Evolutionary conservation across 2,888 invertebrate genomes (phyloP), one percentile per base, ranked within the genome.

Genomic region (Drosophila rellima): DNA sequence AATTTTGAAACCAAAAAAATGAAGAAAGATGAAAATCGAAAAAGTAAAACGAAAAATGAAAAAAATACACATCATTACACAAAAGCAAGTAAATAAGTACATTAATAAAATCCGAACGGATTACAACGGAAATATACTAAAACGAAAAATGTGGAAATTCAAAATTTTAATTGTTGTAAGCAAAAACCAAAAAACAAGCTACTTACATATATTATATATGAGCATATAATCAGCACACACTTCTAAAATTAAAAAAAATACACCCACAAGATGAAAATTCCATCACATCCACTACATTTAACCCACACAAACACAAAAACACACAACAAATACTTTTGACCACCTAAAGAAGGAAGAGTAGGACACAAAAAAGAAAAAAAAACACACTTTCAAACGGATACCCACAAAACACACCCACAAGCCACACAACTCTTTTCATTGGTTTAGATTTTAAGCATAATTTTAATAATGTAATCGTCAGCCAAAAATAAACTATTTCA

Each of bases 361-460:
- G 57, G 33, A 74, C 72, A 74, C 62, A n/a, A 72, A 71, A 23
- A 15, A n/a, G 39, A 1, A 20, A 13, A 51, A 8, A 33, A 39
- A 17, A 37, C 18, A 39, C 26, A 37, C 18, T 18, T 13, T 13
- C 10, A 33, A 55, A 55, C 47, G 8, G 10, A 44, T 10, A 66
- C 63, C 66, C 65, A 72, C 67, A 71, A 50, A 33, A 33, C 35
- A 71, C 51, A 56, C 33, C 60, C 45, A 72, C 72, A 57, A 23
- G 20, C 48, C 74, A 66, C 54, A 75, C 70, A 70, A 70, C 60
- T 66, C 74, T 78, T 91, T 84, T 78, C 80, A 90, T 91, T 90
- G 90, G 91, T 90, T 90, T 91, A 90, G 91, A 90, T 84, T 91
- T 90, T 90, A 91, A 91, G 91, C 84, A 90, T 88, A 78, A 88